Base-by-base conservation (phyloP, 2,888 invertebrate genomes). In the Hofmannophila pseudospretella region DNA sequence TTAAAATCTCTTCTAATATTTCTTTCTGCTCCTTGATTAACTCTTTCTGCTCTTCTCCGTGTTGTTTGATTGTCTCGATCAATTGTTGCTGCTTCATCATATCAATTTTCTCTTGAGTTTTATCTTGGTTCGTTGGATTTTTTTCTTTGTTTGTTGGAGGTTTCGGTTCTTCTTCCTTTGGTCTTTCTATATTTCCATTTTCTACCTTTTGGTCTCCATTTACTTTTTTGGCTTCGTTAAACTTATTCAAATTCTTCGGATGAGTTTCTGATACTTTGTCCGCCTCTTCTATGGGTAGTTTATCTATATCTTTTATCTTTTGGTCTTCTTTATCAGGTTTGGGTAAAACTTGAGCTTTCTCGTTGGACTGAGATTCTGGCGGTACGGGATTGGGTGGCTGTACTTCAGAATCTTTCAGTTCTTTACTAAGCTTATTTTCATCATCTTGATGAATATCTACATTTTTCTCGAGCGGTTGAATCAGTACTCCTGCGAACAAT, bases 21-120 rank as follows among this genome's bases (percentile, higher is more conserved):
- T 90, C 86, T 50, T 91, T 90, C 52, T 92, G 91, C 58, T 93
- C 90, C 49, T 91, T 88, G 20, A 93, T 82, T 42, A 93, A 70
- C 63, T 92, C 89, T 53, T 90, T 88, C 55, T 92, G 91, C 58
- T 91, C 91, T 61, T 90, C 86, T 39, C 91, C 90, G 47, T 93
- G 91, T 58, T 91, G 89, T 67, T 92, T 90, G 11, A 93, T 81
- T 10, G 90, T 90, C 62, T 90, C 89, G 20, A 91, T 79, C 7
- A 92, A 62, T 49, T 89, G 78, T 45, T 82, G 72, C 55, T 86
- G 79, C 51, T 87, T 85, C 0, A 77, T 58, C 28, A 72, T 70
- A 22, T 78, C 74, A 35, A 56, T 56, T 52, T 69, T 67, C 12
- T 67, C 62, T 19, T 36, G 30, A 9, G 10, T 27, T 39, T 38